phyloP scores from a whole-genome alignment of 2,888 invertebrate species.

The Branchipolynoe longqiensis region DNA sequence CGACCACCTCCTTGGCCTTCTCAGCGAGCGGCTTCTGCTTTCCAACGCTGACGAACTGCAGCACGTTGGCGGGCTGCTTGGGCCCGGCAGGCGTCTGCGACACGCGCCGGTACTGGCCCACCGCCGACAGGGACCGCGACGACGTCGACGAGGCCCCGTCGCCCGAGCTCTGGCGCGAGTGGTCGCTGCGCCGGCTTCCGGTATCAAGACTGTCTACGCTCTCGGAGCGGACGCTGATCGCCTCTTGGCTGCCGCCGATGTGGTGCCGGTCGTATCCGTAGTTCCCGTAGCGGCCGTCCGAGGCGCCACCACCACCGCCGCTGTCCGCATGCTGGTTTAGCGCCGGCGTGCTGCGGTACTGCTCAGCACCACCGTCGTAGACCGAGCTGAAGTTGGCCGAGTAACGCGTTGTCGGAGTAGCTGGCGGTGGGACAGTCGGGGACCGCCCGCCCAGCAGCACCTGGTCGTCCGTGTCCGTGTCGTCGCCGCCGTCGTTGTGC shows the following conservation, averaged over 20 bases:
- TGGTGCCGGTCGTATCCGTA: slow-evolving; percentile 32
- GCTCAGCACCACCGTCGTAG: slow-evolving; percentile 39
- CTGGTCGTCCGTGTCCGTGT: too few relatives aligned
- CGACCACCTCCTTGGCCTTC: slow-evolving; percentile 76
- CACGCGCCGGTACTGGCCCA: slow-evolving; percentile 7
- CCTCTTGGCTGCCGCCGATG: slow-evolving; percentile 51
- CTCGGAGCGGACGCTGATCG: slow-evolving; percentile 69
- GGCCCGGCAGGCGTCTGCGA: slow-evolving; percentile 67
- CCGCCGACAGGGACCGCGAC: slow-evolving; percentile 64
- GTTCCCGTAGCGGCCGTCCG: background rate
- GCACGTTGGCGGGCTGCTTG: slow-evolving; percentile 72
- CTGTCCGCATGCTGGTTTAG: background rate
- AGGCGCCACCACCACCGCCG: background rate
- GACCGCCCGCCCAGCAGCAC: too few relatives aligned
- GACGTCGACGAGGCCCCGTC: slow-evolving; percentile 66
- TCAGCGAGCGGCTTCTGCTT: slow-evolving; percentile 73
- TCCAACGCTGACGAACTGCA: slow-evolving; percentile 78
- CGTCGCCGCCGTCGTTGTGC: slow-evolving; percentile 18
- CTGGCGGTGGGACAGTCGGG: too few relatives aligned
- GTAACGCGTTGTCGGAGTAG: too few relatives aligned
- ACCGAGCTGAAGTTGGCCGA: slow-evolving; percentile 50
- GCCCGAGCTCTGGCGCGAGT: slow-evolving; percentile 71
- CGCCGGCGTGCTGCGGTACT: slow-evolving; percentile 28
- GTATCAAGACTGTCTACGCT: slow-evolving; percentile 77
- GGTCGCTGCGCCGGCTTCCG: slow-evolving; percentile 70